phyloP scores from a whole-genome alignment of 2,113 vertebrate genomes.

The Oryzias woworae region DNA sequence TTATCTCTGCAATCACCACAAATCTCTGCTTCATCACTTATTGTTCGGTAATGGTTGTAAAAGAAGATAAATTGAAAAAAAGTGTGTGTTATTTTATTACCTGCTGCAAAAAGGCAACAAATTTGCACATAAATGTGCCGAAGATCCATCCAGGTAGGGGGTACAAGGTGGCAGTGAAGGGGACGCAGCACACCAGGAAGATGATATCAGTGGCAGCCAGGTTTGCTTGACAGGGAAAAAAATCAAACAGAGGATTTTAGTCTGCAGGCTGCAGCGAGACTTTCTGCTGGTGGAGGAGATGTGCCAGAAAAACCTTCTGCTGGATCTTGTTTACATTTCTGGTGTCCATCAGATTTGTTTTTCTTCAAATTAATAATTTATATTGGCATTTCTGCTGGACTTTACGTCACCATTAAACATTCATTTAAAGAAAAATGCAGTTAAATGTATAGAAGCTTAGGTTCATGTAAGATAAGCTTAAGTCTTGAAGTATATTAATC shows the following conservation, averaged over 20 bases:
- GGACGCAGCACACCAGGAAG: constrained; percentile 84
- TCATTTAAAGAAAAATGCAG: too few species aligned
- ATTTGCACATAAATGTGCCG: constrained; percentile 86
- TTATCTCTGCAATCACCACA: not conserved
- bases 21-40: not conserved
- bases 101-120: constrained; percentile 84
- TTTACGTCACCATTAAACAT: too few species aligned
- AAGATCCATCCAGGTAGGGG: constrained; percentile 85
- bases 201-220: constrained; percentile 84
- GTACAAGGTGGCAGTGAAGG: constrained; percentile 84
- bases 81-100: constrained; percentile 46
- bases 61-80: not conserved
- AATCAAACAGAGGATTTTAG: not conserved
- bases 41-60: not conserved
- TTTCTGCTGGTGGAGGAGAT: too few species aligned
- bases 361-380: too few species aligned
- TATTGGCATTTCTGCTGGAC: too few species aligned
- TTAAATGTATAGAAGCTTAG: too few species aligned
- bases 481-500: too few species aligned
- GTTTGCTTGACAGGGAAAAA: constrained; percentile 71
- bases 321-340: too few species aligned
- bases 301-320: not conserved
- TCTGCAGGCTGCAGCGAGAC: too few species aligned
- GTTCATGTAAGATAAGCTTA: too few species aligned
- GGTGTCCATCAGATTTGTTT: too few species aligned